A percentile compares a stretch with the other conserved stretches of the same genome.
Evolutionary conservation across 2,888 invertebrate genomes (phyloP).

Genomic region (Andrena fulva): DNA sequence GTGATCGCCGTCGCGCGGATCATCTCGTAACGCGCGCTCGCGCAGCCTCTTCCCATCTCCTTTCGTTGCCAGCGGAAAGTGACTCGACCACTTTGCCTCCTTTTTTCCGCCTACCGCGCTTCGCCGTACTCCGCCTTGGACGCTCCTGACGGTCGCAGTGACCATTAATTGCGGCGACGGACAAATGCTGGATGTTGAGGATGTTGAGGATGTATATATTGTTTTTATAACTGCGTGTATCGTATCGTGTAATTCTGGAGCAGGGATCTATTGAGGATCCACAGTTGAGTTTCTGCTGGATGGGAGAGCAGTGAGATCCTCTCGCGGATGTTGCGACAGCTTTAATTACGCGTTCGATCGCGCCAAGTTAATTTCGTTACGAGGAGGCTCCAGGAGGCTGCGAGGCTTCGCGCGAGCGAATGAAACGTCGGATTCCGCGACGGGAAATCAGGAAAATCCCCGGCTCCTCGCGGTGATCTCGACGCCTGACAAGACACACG

Average conservation of each 20-base stretch:
- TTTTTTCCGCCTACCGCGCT: not conserved
- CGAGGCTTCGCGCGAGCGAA: slow-evolving; percentile 7
- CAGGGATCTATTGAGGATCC: not conserved
- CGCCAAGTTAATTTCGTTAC: slow-evolving; percentile 24
- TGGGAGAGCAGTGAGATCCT: not conserved
- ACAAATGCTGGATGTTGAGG: not conserved
- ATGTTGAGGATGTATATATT: too few relatives aligned
- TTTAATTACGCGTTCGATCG: slow-evolving; percentile 42
- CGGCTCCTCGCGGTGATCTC: slow-evolving; percentile 60
- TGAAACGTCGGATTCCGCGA: slow-evolving; percentile 2
- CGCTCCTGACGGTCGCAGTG: not conserved
- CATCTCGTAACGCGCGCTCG: slow-evolving; percentile 31
- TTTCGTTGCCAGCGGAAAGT: slow-evolving; percentile 14
- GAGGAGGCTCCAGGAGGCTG: not conserved
- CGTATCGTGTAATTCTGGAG: not conserved
- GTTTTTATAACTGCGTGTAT: too few relatives aligned
- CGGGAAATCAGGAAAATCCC: slow-evolving; percentile 48
- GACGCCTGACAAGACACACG: slow-evolving; percentile 60
- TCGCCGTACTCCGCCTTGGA: not conserved
- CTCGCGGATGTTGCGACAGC: slow-evolving; percentile 36
- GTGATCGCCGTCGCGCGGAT: slow-evolving; percentile 17
- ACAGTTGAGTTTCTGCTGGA: not conserved
- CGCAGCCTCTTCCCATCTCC: not conserved
- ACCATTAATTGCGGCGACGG: not conserved
- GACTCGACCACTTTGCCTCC: slow-evolving; percentile 24